phyloP scores from a whole-genome alignment of 2,113 vertebrate species.

The Upupa epops region DNA sequence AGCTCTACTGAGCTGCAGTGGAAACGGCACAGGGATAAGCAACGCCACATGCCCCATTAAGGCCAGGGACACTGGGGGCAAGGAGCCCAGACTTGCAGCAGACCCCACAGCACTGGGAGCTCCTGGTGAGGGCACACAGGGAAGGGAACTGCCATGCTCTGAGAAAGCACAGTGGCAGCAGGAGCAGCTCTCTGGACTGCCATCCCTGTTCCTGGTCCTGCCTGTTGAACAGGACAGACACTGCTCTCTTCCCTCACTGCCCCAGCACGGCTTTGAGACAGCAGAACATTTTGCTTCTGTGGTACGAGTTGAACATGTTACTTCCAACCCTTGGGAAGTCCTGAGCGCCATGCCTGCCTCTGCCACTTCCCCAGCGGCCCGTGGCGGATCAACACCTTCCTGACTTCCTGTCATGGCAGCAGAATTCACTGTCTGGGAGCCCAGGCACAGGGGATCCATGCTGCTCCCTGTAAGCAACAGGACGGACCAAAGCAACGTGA shows the following conservation, averaged over 20 bases:
- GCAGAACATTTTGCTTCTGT: background rate
- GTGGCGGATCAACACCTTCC: background rate
- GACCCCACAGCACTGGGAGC: fast-evolving
- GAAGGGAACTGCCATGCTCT: fast-evolving
- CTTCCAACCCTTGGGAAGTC: background rate
- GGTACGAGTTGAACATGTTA: background rate
- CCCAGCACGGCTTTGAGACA: background rate
- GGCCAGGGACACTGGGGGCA: background rate
- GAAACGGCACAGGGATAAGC: background rate
- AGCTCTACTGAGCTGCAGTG: background rate
- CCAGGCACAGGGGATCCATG: background rate
- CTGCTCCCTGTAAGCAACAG: fast-evolving
- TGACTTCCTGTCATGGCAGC: background rate
- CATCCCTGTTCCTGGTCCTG: background rate
- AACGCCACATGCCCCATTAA: fast-evolving
- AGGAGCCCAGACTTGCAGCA: background rate
- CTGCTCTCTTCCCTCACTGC: background rate
- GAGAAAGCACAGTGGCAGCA: background rate
- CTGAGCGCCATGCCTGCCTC: background rate
- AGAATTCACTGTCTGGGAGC: background rate
- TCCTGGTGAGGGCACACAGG: fast-evolving
- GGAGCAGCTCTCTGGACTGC: background rate
- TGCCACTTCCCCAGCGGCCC: background rate
- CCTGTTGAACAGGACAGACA: background rate
- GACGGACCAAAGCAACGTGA: fast-evolving